Evolutionary conservation across 2,113 vertebrate genomes (phyloP), one percentile per base, ranked within the genome.

Genomic region (Alethe diademata): DNA sequence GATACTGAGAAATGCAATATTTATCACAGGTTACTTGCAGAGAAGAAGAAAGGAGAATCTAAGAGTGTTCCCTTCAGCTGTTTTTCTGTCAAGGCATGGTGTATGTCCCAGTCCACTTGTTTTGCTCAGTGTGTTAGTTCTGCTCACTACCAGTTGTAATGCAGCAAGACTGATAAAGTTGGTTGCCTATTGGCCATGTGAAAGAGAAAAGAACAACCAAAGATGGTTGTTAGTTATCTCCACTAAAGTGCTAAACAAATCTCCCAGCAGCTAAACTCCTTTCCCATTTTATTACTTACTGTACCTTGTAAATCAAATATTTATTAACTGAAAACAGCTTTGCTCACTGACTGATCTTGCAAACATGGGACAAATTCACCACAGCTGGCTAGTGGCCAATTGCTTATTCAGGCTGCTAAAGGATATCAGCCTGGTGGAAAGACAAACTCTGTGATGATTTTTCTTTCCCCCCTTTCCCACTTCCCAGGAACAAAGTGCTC

Each of bases 301-400:
- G 92, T 97, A 95, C 97, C 97, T 97, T 97, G 94, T 96, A 98
- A 98, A 98, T 98, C 97, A 98, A 98, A 98, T 98, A 97, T 98
- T 98, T 98, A 98, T 97, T 96, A 97, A 94, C 96, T 83, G 96
- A 98, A 97, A 98, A 97, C 92, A 96, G 97, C 97, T 97, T 93
- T 97, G 95, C 96, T 97, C 87, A 54, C 92, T 88, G 96, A 96
- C 96, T 97, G 96, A 97, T 98, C 97, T 97, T 86, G 96, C 94
- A 92, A 93, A 96, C 78, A 50, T 2, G 71, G 95, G 94, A 93
- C 95, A 86, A 95, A 94, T 95, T 92, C 97, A 92, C 96, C 42
- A 14, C 86, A 97, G 92, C 95, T 97, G 96, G 97, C 97, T 92
- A 96, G 93, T 96, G 89, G 96, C 96, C 97, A 96, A 88, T 87